phyloP scores from a whole-genome alignment of 2,888 invertebrate genomes.

The Aporophyla lueneburgensis region DNA sequence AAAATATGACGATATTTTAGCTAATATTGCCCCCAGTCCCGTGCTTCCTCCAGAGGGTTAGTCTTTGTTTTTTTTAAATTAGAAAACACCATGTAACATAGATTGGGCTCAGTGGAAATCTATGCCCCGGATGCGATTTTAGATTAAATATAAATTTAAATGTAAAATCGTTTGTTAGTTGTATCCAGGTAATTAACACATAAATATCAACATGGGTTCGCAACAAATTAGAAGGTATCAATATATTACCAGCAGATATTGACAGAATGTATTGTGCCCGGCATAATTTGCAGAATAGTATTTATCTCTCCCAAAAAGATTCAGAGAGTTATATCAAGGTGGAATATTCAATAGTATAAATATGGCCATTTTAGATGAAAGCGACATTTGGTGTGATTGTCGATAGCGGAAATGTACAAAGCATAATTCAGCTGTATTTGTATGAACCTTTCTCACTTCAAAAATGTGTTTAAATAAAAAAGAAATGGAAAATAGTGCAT shows the following conservation, averaged over 20 bases:
- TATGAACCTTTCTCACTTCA: not conserved
- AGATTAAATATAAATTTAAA: not conserved
- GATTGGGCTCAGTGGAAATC: too few species aligned
- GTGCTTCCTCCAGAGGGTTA: not conserved
- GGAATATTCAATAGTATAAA: not conserved
- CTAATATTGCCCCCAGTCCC: not conserved
- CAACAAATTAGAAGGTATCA: not conserved
- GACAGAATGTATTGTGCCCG: not conserved
- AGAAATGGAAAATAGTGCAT: not conserved
- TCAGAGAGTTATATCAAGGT: not conserved
- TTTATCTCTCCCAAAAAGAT: not conserved
- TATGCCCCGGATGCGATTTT: too few species aligned
- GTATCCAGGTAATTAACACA: not conserved
- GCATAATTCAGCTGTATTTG: not conserved
- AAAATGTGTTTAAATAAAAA: not conserved
- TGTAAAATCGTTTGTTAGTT: not conserved
- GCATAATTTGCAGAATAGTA: not conserved
- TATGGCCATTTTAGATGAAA: not conserved
- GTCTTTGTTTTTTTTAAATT: not conserved
- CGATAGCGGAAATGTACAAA: not conserved
- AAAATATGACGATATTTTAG: conserved; percentile 31
- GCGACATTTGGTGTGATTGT: not conserved
- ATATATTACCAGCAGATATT: not conserved
- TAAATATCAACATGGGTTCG: not conserved
- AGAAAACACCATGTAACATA: not conserved